Conservation (phyloP, 1,140 invertebrate species). For the Euborellia annulipes region DNA sequence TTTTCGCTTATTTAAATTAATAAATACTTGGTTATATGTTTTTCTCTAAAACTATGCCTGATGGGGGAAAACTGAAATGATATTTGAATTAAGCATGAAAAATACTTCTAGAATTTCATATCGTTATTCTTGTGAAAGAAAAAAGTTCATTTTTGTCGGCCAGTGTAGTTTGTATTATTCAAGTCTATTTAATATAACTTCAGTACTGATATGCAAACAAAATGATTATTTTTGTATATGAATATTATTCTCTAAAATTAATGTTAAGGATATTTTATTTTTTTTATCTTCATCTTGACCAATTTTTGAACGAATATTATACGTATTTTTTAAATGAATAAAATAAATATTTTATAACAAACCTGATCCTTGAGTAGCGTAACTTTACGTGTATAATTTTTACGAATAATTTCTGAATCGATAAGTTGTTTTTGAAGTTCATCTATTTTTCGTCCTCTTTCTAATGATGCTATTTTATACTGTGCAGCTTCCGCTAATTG, state of each 20-base stretch:
- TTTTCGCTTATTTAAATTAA: no score
- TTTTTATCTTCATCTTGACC: constrained; percentile 10
- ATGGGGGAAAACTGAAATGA: no score
- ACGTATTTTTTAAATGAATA: constrained; percentile 5
- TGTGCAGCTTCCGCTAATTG: constrained; percentile 66
- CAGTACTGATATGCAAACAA: no score
- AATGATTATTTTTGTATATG: not conserved
- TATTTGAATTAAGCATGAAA: no score
- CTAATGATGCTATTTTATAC: constrained; percentile 67
- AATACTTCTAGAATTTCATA: no score
- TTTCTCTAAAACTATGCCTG: no score
- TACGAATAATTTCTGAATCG: constrained; percentile 52
- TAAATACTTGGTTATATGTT: no score
- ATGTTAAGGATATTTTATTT: not conserved
- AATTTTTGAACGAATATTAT: not conserved
- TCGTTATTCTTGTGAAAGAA: no score
- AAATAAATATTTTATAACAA: not conserved
- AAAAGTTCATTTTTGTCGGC: no score
- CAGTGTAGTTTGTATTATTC: no score
- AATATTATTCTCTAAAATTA: not conserved
- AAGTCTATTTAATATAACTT: no score
- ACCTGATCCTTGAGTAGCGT: constrained; percentile 49
- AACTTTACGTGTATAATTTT: constrained; percentile 51
- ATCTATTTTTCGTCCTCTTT: constrained; percentile 65
- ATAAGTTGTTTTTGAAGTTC: constrained; percentile 59